phyloP scores from a whole-genome alignment of 2,113 vertebrate genomes.

The Panurus biarmicus region DNA sequence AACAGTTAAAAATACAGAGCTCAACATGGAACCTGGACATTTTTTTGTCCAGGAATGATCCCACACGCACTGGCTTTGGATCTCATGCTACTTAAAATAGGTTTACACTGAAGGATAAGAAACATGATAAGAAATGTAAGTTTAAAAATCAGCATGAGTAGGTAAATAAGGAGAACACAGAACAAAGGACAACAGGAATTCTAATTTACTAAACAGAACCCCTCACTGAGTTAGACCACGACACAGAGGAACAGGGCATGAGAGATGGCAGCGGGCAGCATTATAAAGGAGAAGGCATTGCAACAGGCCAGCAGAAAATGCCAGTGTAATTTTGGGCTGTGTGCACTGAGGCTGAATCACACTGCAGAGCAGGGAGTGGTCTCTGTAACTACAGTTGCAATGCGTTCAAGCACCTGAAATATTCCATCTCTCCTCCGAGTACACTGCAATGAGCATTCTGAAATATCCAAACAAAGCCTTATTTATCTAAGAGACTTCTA shows the following conservation, averaged over 20 bases:
- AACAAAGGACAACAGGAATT: not conserved
- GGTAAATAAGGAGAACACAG: not conserved
- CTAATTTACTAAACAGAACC: not conserved
- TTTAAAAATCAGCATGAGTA: not conserved
- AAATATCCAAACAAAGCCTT: not conserved
- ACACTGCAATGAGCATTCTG: not conserved
- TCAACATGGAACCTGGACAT: not conserved
- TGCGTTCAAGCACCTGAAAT: not conserved
- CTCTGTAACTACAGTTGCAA: not conserved
- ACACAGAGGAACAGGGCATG: not conserved
- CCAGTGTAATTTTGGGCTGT: not conserved
- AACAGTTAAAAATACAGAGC: not conserved
- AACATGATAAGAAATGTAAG: not conserved
- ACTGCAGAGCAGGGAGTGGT: not conserved
- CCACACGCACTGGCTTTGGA: not conserved
- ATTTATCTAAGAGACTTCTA: not conserved
- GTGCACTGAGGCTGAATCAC: not conserved
- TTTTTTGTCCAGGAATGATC: not conserved
- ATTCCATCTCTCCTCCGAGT: not conserved
- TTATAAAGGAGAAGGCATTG: not conserved
- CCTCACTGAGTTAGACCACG: not conserved
- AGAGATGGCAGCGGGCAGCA: not conserved
- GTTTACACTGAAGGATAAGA: not conserved
- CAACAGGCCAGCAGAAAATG: not conserved
- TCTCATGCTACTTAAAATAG: not conserved